phyloP scores from a whole-genome alignment of 2,797 vertebrate species.

The Epinephelus coioides region DNA sequence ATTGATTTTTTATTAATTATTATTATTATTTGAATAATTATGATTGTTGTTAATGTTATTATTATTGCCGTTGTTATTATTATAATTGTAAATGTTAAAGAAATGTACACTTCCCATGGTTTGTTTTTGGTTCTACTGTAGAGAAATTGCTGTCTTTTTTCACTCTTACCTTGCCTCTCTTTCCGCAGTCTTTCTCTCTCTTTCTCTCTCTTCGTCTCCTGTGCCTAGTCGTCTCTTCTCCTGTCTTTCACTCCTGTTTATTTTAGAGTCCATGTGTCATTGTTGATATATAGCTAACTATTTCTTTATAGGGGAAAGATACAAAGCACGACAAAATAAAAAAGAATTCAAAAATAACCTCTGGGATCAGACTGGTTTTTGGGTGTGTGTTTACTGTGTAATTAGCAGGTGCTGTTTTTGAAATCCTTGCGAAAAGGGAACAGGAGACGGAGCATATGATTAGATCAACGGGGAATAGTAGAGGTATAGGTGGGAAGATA shows the following conservation, averaged over 20 bases:
- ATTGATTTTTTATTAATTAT: slow-evolving; percentile 85
- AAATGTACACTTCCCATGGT: slow-evolving; percentile 86
- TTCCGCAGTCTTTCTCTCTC: slow-evolving; percentile 67
- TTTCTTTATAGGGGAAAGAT: slow-evolving; percentile 91
- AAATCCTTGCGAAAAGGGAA: slow-evolving; percentile 50
- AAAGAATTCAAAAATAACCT: slow-evolving; percentile 77
- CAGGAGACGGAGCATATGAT: slow-evolving; percentile 62
- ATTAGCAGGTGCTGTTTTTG: slow-evolving; percentile 62
- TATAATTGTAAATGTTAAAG: slow-evolving; percentile 89
- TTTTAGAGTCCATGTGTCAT: slow-evolving; percentile 87
- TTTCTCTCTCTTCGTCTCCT: slow-evolving; percentile 71
- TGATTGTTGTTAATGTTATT: slow-evolving; percentile 89
- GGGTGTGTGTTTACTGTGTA: slow-evolving; percentile 42
- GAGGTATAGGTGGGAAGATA: slow-evolving; percentile 57
- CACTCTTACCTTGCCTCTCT: slow-evolving; percentile 71
- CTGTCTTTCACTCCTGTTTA: slow-evolving; percentile 82
- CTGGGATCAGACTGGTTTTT: slow-evolving; percentile 54
- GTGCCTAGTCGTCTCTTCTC: slow-evolving; percentile 82
- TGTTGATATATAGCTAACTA: slow-evolving; percentile 92
- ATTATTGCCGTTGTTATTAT: slow-evolving; percentile 86
- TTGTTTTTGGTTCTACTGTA: slow-evolving; percentile 84
- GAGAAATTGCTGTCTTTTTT: slow-evolving; percentile 82
- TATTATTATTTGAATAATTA: slow-evolving; percentile 86
- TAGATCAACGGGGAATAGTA: slow-evolving; percentile 66
- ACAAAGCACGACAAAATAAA: slow-evolving; percentile 91